These are phyloP conservation scores for Acyrthosiphon pisum DNA, from an alignment of 1,140 invertebrate species.

Conservation along the genomic window DNA sequence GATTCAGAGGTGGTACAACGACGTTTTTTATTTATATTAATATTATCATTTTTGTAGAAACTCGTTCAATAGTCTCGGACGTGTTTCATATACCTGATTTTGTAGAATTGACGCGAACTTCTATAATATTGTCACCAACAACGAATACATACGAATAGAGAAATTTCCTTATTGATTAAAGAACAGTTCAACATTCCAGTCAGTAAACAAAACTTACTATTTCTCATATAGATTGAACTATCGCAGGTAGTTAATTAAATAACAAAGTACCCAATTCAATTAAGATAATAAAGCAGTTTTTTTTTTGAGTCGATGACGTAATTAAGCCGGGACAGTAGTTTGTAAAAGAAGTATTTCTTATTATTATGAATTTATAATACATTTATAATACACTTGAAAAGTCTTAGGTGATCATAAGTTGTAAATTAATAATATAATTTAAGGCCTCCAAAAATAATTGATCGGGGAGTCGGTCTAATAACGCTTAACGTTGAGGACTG, in stretches of 20 bases:
- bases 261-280: not conserved
- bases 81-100: constrained; percentile 8
- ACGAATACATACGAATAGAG: not conserved
- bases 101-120: not conserved
- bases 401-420: not conserved
- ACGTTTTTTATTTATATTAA: not conserved
- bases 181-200: not conserved
- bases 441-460: not conserved
- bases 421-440: not conserved
- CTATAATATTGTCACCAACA: not conserved
- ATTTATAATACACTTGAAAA: no score
- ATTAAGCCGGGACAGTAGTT: not conserved
- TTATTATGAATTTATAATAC: not conserved
- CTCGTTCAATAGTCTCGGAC: not conserved
- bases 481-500: not conserved
- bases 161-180: not conserved
- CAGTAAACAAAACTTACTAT: not conserved
- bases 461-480: not conserved
- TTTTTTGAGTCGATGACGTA: not conserved
- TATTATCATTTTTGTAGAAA: constrained; percentile 21
- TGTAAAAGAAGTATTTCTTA: no score
- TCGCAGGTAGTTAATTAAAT: not conserved
- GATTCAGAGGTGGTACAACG: not conserved
- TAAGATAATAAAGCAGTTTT: not conserved
- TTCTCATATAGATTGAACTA: not conserved